Conservation (phyloP, 2,888 invertebrate genomes). For the Monopis laevigella region DNA sequence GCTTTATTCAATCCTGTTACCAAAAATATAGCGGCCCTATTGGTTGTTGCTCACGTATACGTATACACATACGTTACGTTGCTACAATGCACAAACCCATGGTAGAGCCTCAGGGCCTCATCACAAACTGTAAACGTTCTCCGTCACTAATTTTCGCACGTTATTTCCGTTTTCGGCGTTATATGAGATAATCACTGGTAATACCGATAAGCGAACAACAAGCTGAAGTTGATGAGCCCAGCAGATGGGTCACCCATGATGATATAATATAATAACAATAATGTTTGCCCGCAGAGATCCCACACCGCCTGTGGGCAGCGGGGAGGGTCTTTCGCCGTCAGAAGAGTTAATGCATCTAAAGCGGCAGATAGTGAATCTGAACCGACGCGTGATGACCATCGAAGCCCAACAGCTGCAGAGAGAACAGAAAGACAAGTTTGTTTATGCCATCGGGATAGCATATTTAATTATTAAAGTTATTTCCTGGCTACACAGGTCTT, state of each 20-base stretch:
- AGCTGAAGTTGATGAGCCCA: background rate
- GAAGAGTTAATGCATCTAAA: constrained; percentile 87
- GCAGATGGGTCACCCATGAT: too few relatives aligned
- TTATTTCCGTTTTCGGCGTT: too few relatives aligned
- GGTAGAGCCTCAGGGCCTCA: too few relatives aligned
- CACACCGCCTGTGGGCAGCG: constrained; percentile 71
- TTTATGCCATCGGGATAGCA: constrained; percentile 84
- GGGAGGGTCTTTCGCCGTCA: constrained; percentile 73
- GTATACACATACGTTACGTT: too few relatives aligned
- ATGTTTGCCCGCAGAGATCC: constrained; percentile 61
- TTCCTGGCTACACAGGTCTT: constrained; percentile 75
- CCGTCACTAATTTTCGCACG: too few relatives aligned
- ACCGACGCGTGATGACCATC: constrained; percentile 85
- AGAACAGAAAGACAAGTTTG: constrained; percentile 86
- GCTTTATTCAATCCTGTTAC: too few relatives aligned
- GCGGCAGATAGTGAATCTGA: constrained; percentile 86
- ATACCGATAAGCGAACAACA: background rate
- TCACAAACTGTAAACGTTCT: too few relatives aligned
- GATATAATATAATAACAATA: background rate
- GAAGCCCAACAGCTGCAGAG: constrained; percentile 87
- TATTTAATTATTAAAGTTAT: constrained; percentile 88
- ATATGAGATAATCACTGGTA: too few relatives aligned
- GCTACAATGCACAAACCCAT: too few relatives aligned
- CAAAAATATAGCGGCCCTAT: too few relatives aligned
- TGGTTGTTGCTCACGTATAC: too few relatives aligned